Percentiles rank a stretch among this genome's conserved stretches.
Conservation (phyloP, 92 coral and sea anemone species). For the Porites rus region DNA sequence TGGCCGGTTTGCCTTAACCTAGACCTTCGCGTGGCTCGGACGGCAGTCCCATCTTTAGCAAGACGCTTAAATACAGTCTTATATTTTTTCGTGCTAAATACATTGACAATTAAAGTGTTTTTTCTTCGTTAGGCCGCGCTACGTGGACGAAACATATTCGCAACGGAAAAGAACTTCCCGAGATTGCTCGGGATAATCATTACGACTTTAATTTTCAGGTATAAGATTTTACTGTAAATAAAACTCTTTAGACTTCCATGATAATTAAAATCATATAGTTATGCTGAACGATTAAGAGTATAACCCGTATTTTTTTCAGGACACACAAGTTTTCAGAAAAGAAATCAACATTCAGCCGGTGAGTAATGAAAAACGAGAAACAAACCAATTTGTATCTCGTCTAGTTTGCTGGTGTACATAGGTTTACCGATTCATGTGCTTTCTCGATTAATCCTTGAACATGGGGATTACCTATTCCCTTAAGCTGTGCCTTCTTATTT, state of each 20-base stretch:
- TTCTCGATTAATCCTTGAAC: too few relatives aligned
- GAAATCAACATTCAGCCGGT: slow-evolving; percentile 35
- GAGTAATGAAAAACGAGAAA: neutral
- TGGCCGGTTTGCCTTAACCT: too few relatives aligned
- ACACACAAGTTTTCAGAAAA: slow-evolving; percentile 20
- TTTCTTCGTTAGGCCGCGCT: slow-evolving; percentile 41
- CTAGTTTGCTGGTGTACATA: too few relatives aligned
- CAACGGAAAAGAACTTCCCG: slow-evolving; percentile 62
- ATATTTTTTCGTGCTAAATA: neutral
- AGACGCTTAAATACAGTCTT: neutral
- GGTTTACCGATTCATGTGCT: too few relatives aligned
- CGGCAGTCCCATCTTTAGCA: too few relatives aligned
- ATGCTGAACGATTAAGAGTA: neutral
- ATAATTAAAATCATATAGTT: too few relatives aligned
- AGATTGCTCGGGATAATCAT: slow-evolving; percentile 57
- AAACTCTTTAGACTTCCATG: too few relatives aligned
- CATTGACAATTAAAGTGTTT: too few relatives aligned
- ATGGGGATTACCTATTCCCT: too few relatives aligned
- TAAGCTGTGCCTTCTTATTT: too few relatives aligned
- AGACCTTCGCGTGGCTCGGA: too few relatives aligned
- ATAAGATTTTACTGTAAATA: neutral
- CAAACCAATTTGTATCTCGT: too few relatives aligned
- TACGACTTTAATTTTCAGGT: slow-evolving; percentile 78
- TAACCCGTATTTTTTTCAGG: neutral
- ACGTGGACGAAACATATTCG: slow-evolving; percentile 62